Evolutionary conservation across 1,140 invertebrate genomes (phyloP).

Genomic region (Cataglyphis hispanica): DNA sequence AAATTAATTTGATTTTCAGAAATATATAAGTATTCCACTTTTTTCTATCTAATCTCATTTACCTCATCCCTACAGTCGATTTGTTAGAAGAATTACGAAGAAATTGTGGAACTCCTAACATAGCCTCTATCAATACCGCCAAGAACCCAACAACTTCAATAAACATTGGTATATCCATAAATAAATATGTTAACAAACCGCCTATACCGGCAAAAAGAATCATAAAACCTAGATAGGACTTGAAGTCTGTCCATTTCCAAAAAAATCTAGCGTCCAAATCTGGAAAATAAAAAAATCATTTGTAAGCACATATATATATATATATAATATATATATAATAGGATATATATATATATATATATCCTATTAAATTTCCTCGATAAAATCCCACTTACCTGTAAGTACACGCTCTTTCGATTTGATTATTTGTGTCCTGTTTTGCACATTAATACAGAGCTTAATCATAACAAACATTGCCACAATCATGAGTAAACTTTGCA

Average conservation of each 20-base stretch:
- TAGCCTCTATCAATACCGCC: constrained; percentile 98
- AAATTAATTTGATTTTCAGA: not conserved
- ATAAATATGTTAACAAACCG: constrained; percentile 94
- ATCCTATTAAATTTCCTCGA: not conserved
- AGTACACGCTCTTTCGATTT: constrained; percentile 93
- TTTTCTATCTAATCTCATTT: constrained; percentile 71
- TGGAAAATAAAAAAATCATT: constrained; percentile 85
- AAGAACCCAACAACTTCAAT: constrained; percentile 97
- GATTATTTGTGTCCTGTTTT: constrained; percentile 93
- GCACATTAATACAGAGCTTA: constrained; percentile 96
- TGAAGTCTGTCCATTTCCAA: constrained; percentile 99
- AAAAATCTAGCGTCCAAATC: constrained; percentile 97
- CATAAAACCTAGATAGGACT: constrained; percentile 98
- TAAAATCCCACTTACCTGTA: constrained; percentile 90
- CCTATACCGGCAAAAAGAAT: constrained; percentile 93
- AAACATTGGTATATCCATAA: constrained; percentile 93
- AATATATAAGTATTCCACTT: not conserved
- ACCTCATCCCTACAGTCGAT: constrained; percentile 99
- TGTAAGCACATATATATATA: constrained; percentile 10
- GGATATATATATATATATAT: constrained; percentile 1
- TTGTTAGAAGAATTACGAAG: constrained; percentile 95
- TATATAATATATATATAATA: too few relatives aligned
- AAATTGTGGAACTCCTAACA: constrained; percentile 97
- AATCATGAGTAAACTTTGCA: constrained; percentile 99
- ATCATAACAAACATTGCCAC: constrained; percentile 98